Conservation (phyloP, 2,797 vertebrate genomes). For the Schizopygopsis pylzovi region DNA sequence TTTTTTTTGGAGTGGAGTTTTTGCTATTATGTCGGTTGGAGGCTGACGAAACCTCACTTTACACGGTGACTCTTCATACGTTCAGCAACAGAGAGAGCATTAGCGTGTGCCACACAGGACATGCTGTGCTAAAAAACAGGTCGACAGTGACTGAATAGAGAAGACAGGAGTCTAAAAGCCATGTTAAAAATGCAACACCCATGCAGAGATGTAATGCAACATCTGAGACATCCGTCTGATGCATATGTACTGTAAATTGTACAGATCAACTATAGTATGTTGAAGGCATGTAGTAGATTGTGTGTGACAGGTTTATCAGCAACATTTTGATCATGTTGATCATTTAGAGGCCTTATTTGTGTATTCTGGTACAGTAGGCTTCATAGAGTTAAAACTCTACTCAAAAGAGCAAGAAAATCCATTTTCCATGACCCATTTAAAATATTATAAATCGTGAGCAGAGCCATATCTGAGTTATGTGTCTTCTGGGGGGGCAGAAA, state of each 20-base stretch:
- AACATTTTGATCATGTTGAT: not conserved
- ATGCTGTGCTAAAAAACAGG: slow-evolving; percentile 3
- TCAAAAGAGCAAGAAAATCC: not conserved
- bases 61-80: not conserved
- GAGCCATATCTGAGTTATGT: slow-evolving; percentile 29
- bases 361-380: not conserved
- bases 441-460: slow-evolving; percentile 12
- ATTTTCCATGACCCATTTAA: slow-evolving; percentile 39
- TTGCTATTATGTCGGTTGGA: not conserved
- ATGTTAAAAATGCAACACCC: slow-evolving; percentile 16
- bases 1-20: not conserved
- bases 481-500: slow-evolving; percentile 16
- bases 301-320: not conserved
- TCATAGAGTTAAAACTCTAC: not conserved
- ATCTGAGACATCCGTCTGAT: not conserved
- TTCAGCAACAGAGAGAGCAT: not conserved
- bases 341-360: not conserved
- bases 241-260: not conserved
- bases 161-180: not conserved
- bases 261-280: not conserved
- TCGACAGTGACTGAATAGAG: not conserved
- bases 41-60: not conserved
- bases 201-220: not conserved
- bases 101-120: not conserved
- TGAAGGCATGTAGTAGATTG: not conserved